Evolutionary conservation across 2,797 vertebrate species (phyloP).

Genomic region (Hydrocynus forskahlii): DNA sequence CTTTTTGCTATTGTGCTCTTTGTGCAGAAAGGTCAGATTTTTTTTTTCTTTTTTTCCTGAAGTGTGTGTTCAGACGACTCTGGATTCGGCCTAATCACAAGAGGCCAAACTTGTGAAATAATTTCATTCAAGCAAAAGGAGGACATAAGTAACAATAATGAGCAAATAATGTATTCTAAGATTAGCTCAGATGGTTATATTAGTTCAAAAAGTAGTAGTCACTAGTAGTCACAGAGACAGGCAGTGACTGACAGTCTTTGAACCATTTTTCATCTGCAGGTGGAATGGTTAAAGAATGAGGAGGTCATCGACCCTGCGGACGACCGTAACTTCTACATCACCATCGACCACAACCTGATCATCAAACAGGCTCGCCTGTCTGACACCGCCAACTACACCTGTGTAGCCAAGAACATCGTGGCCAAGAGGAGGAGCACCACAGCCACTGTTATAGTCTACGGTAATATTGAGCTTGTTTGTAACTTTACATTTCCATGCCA

Average conservation of each 20-base stretch:
- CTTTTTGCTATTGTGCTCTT: too few species aligned
- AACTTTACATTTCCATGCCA: not conserved
- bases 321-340: constrained; percentile 98
- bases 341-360: constrained; percentile 98
- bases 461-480: constrained; percentile 66
- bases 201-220: too few species aligned
- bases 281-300: constrained; percentile 98
- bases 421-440: constrained; percentile 96
- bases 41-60: too few species aligned
- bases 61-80: too few species aligned
- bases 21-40: too few species aligned
- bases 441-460: constrained; percentile 95
- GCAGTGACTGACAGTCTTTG: not conserved
- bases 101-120: too few species aligned
- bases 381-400: constrained; percentile 97
- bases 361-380: constrained; percentile 98
- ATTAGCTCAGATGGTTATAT: too few species aligned
- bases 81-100: too few species aligned
- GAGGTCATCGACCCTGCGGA: constrained; percentile 94
- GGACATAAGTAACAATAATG: too few species aligned
- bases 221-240: not conserved
- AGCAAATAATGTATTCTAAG: too few species aligned
- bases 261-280: constrained; percentile 71
- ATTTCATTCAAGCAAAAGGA: too few species aligned
- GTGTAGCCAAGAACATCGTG: constrained; percentile 97